Evolutionary conservation across 1,140 invertebrate genomes (phyloP).

Genomic region (Eueides isabella): DNA sequence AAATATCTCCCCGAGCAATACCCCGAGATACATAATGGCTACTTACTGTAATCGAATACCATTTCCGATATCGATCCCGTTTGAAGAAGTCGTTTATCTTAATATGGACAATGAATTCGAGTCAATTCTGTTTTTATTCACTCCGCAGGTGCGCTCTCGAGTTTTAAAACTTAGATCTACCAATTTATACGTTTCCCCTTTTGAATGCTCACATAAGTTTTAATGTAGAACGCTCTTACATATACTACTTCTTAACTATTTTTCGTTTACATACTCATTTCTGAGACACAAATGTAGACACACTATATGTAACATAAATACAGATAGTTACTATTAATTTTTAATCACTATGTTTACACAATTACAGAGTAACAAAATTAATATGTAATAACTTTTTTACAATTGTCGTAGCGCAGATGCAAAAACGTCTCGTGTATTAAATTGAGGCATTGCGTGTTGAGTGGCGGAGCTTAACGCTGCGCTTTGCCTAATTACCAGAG

Average conservation of each 20-base stretch:
- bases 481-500: too few relatives aligned
- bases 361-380: too few relatives aligned
- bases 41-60: slow-evolving; percentile 40
- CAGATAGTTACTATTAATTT: too few relatives aligned
- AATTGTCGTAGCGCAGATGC: too few relatives aligned
- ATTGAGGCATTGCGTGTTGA: too few relatives aligned
- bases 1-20: slow-evolving; percentile 30
- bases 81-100: slow-evolving; percentile 38
- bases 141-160: slow-evolving; percentile 9
- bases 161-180: background rate
- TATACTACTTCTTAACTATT: background rate
- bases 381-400: too few relatives aligned
- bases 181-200: background rate
- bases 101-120: slow-evolving; percentile 32
- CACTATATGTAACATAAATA: too few relatives aligned
- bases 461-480: too few relatives aligned
- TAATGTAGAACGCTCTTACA: background rate
- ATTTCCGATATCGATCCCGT: slow-evolving; percentile 37
- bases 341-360: too few relatives aligned
- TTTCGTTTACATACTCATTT: background rate
- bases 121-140: slow-evolving; percentile 24
- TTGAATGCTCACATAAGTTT: background rate
- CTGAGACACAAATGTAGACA: background rate
- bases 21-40: slow-evolving; percentile 33
- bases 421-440: too few relatives aligned